Base-by-base conservation (phyloP, 2,113 vertebrate genomes). In the Candoia aspera region DNA sequence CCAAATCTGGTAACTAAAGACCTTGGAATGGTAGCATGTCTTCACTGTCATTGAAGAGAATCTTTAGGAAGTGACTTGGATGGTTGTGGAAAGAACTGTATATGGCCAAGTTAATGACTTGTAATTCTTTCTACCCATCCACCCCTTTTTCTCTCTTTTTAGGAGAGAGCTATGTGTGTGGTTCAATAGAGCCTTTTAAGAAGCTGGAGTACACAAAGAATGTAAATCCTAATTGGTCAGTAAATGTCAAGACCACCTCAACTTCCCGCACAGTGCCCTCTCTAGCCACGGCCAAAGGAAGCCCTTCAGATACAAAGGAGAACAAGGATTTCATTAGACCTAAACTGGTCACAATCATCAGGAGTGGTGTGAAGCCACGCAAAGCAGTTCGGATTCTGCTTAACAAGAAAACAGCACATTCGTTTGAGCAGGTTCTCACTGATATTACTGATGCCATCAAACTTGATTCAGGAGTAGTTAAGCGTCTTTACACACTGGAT, bases 381-480 rank as follows among this genome's bases (percentile, higher is more conserved):
- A 99, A 99, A 90, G 99, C 99, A 3, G 98, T 99, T 54, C 97
- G 99, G 73, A 97, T 99, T 95, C 97, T 99, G 94, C 99, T 99
- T 90, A 99, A 99, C 98, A 99, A 99, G 98, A 99, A 99, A 95
- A 99, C 99, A 0, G 99, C 99, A 2, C 99, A 99, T 95, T 99
- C 99, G 0, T 99, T 99, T 91, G 99, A 99, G 93, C 99, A 99
- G 94, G 99, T 99, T 90, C 98, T 99, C 96, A 99, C 98, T 11
- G 99, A 99, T 94, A 98, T 99, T 95, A 99, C 99, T 0, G 99
- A 99, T 2, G 99, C 99, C 97, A 98, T 99, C 96, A 99, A 99
- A 96, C 97, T 99, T 95, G 99, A 99, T 97, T 98, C 98, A 0
- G 99, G 99, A 49, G 98, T 98, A 49, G 99, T 99, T 95, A 99